phyloP scores from a whole-genome alignment of 2,113 vertebrate species.

The Ceyx cyanopectus region DNA sequence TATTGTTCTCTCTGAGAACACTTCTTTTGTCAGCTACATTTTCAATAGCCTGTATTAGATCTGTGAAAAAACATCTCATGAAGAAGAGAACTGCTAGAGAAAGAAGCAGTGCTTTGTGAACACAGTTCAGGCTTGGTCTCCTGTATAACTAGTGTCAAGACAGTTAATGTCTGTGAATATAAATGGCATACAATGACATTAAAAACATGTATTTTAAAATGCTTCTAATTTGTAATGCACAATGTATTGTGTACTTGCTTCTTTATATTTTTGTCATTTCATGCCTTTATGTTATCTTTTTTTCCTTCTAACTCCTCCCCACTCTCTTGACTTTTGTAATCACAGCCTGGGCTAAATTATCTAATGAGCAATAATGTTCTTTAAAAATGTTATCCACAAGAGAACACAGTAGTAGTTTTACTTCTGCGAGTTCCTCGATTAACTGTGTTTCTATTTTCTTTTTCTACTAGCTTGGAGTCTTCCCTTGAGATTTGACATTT shows the following conservation, averaged over 20 bases:
- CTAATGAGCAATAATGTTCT: neutral
- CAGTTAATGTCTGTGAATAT: neutral
- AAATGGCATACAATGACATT: neutral
- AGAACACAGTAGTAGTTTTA: neutral
- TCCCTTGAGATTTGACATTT: neutral
- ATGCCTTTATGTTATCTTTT: neutral
- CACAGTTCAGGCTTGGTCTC: neutral
- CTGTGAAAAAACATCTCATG: neutral
- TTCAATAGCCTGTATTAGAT: neutral
- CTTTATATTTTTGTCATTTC: neutral
- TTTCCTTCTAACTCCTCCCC: neutral
- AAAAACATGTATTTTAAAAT: neutral
- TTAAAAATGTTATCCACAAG: neutral
- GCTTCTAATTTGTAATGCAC: neutral
- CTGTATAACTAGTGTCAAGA: neutral
- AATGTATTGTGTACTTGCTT: neutral
- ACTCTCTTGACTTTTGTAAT: neutral
- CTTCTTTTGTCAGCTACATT: neutral
- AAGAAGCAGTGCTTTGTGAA: neutral
- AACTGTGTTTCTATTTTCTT: conserved; percentile 9
- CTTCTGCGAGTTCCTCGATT: neutral
- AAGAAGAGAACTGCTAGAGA: neutral
- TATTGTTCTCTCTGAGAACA: neutral
- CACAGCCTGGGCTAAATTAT: neutral
- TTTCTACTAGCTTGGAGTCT: neutral